Percentiles rank a stretch among this genome's conserved stretches.
Conservation (phyloP, 2,113 vertebrate genomes). For the Pituophis catenifer region DNA sequence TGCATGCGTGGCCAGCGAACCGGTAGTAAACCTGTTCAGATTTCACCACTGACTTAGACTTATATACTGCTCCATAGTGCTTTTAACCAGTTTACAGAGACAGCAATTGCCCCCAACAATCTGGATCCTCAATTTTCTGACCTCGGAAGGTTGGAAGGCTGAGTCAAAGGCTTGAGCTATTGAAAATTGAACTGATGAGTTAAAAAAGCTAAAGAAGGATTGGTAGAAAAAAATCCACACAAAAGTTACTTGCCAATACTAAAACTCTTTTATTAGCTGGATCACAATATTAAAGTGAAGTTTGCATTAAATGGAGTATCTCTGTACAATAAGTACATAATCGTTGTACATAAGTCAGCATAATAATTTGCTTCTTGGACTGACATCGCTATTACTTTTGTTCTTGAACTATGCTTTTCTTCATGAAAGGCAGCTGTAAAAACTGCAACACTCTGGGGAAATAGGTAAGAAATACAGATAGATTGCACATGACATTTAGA, state of each 20-base stretch:
- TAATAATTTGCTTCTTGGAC: background rate
- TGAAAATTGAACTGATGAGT: background rate
- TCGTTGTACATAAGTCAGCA: conserved; percentile 2
- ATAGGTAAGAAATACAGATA: conserved; percentile 21
- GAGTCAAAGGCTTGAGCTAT: too few relatives aligned
- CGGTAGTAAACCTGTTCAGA: too few relatives aligned
- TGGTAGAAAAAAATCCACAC: conserved; percentile 32
- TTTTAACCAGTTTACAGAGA: too few relatives aligned
- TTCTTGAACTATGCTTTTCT: background rate
- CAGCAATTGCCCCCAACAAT: too few relatives aligned
- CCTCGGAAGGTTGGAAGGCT: too few relatives aligned
- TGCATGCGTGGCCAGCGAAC: too few relatives aligned
- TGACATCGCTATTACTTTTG: conserved; percentile 28
- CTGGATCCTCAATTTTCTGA: too few relatives aligned
- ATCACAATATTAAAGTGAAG: background rate
- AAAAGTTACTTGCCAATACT: background rate
- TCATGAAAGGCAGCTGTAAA: conserved; percentile 31
- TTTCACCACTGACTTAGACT: too few relatives aligned
- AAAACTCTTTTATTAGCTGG: background rate
- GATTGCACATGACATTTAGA: conserved; percentile 28
- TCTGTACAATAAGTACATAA: conserved; percentile 1
- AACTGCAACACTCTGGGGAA: background rate
- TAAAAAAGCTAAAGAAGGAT: background rate
- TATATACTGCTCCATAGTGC: too few relatives aligned
- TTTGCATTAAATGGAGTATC: conserved; percentile 1